Conservation (phyloP, 2,797 vertebrate genomes). For the Pangasius sanitwongsei region DNA sequence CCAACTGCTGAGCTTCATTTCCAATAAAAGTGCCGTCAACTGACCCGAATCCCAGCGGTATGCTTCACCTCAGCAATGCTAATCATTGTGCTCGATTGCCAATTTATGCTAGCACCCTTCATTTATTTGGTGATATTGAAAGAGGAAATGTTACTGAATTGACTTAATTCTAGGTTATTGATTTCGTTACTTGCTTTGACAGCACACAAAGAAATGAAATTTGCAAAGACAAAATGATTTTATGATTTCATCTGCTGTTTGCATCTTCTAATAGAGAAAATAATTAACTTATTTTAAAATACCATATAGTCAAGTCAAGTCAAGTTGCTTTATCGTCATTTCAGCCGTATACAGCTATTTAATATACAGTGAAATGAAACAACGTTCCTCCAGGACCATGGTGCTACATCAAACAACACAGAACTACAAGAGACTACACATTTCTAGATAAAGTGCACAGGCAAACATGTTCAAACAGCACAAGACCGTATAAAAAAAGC, state of each 20-base stretch:
- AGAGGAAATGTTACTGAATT: not conserved
- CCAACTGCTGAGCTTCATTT: not conserved
- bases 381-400: too few relatives aligned
- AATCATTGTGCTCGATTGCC: not conserved
- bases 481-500: too few relatives aligned
- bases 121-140: too few relatives aligned
- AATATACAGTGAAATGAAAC: too few relatives aligned
- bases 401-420: too few relatives aligned
- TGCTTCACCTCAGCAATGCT: not conserved
- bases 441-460: too few relatives aligned
- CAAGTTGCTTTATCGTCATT: too few relatives aligned
- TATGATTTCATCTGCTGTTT: not conserved
- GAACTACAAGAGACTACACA: too few relatives aligned
- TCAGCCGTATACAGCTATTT: too few relatives aligned
- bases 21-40: not conserved
- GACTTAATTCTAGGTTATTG: not conserved
- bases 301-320: not conserved
- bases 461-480: too few relatives aligned
- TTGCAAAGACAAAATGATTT: not conserved
- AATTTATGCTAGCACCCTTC: not conserved
- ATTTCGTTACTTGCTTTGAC: not conserved
- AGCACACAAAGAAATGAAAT: not conserved
- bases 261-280: not conserved
- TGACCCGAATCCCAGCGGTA: not conserved
- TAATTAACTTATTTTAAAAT: not conserved